These are phyloP conservation scores for Eledona agricola DNA, from an alignment of 2,888 invertebrate species.

Conservation along the genomic window DNA sequence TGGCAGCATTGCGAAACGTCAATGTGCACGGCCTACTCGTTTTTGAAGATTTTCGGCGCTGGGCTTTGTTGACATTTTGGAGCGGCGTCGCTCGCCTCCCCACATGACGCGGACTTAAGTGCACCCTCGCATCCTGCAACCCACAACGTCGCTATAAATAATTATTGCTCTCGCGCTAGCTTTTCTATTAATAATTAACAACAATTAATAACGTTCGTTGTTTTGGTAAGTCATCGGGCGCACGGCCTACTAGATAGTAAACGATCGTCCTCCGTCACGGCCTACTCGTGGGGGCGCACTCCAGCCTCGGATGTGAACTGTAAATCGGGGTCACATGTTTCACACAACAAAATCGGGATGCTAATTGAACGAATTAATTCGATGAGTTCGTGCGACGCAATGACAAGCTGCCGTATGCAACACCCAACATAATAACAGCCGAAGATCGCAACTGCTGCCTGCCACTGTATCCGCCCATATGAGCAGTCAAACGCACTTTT, in stretches of 20 bases:
- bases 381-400: slow-evolving; percentile 53
- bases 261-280: slow-evolving; percentile 1
- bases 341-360: slow-evolving; percentile 45
- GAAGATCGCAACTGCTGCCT: slow-evolving; percentile 46
- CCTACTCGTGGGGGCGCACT: slow-evolving; percentile 1
- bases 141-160: slow-evolving; percentile 1
- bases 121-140: slow-evolving; percentile 7
- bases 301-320: slow-evolving; percentile 48
- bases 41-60: background rate
- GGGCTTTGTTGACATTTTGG: slow-evolving; percentile 3
- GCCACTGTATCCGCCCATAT: slow-evolving; percentile 54
- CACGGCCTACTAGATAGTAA: background rate
- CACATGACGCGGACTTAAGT: slow-evolving; percentile 3
- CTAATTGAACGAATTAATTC: slow-evolving; percentile 55
- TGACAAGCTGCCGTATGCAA: slow-evolving; percentile 48
- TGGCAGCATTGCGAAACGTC: slow-evolving; percentile 62
- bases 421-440: slow-evolving; percentile 55
- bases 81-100: background rate
- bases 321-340: slow-evolving; percentile 65
- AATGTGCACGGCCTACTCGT: slow-evolving; percentile 7
- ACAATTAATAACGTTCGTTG: too few relatives aligned
- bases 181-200: slow-evolving; percentile 14
- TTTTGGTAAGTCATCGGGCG: background rate
- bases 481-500: slow-evolving; percentile 39
- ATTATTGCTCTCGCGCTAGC: too few relatives aligned